Evolutionary conservation across 92 coral and sea anemone genomes (phyloP), one percentile per base, ranked within the genome.

Genomic region (Umimayanthus kanabou): DNA sequence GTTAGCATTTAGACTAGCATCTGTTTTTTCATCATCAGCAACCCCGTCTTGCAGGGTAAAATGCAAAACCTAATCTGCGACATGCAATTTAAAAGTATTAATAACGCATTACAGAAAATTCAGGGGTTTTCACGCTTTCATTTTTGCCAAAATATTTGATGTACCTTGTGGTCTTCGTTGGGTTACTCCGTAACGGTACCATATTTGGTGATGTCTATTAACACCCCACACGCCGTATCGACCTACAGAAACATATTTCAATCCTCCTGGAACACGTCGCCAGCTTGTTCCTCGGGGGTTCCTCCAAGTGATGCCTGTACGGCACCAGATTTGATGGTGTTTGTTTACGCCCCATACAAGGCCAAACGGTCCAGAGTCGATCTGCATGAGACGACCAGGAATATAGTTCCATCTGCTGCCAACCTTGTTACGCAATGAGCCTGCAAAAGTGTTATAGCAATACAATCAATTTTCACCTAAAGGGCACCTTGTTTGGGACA

Each of bases 281-380:
- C 90, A 88, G 4, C 5, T 13, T 40, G 72, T 57, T 40, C 91
- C 87, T 22, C 45, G 57, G 20, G 91, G 87, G 23, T 49, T 61
- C 5, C 67, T 71, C 84, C 81, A 82, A 22, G 87, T 81, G 57
- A 90, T 90, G 26, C 93, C 93, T 45, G 73, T 30, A 8, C 93
- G 76, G 43, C 81, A 88, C 22, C 50, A 90, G 33, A 90, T 82
- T 29, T 47, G 82, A 76, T 82, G 88, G 20, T 58, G 39, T n/a
- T 30, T 42, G 73, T 75, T 87, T 8, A 81, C 85, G 76, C 88
- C 93, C 67, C 85, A 90, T 43, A 90, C 90, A 7, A 87, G 70
- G n/a, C 93, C 93, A 64, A 76, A 88, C 16, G 90, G 88, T n/a
- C 93, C 93, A 42, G 93, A 90, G 87, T 90, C 93, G 26, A 90